phyloP scores from a whole-genome alignment of 2,888 invertebrate genomes.

The Zootermopsis nevadensis region DNA sequence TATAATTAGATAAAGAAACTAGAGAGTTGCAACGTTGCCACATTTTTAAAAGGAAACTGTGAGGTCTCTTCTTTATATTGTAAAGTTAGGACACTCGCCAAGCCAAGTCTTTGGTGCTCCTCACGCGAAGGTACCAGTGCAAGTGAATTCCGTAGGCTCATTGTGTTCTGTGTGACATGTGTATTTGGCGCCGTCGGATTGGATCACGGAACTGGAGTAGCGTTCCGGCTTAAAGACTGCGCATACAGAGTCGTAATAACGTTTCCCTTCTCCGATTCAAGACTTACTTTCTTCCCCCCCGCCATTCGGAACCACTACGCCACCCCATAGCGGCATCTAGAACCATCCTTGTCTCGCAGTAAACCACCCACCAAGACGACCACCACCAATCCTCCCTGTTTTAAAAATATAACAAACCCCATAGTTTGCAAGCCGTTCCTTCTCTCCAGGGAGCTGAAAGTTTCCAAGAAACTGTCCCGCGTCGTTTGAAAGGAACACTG shows the following conservation, averaged over 20 bases:
- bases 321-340: background rate
- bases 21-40: constrained; percentile 45
- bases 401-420: constrained; percentile 29
- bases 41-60: background rate
- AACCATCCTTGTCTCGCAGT: background rate
- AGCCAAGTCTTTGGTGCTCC: background rate
- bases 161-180: background rate
- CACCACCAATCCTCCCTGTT: background rate
- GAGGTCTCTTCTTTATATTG: background rate
- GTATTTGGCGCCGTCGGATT: background rate
- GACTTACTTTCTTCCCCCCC: background rate
- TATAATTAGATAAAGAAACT: constrained; percentile 46
- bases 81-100: background rate
- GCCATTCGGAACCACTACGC: background rate
- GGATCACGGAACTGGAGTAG: too few species aligned
- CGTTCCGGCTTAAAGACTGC: constrained; percentile 14
- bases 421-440: constrained; percentile 5
- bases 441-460: constrained; percentile 24
- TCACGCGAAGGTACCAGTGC: background rate
- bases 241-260: background rate
- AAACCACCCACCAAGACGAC: constrained; percentile 32
- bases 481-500: background rate
- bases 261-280: background rate
- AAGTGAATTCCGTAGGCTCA: background rate
- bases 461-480: constrained; percentile 40